Evolutionary conservation across 64 coral and sea anemone species (phyloP), one percentile per base, ranked within the genome.

Genomic region (Platygyra sinensis): DNA sequence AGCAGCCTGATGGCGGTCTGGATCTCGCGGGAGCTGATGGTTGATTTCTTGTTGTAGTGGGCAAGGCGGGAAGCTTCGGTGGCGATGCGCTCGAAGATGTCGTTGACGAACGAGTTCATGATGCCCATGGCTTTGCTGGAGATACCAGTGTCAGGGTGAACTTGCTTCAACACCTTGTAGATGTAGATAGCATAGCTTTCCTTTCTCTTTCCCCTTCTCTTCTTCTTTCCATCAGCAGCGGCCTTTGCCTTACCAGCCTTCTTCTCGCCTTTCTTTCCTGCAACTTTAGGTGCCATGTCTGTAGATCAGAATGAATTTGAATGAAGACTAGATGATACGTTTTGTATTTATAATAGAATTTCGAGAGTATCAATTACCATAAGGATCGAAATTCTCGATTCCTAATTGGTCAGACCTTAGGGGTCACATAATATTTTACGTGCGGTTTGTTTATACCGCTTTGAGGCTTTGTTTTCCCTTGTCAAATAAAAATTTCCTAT

Each of bases 21-120:
- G 81, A 84, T 84, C 81, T 84, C 81, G 81, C 81, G 81, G 13
- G 81, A 84, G 63, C 81, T 38, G 36, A 88, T 87, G 22, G 73
- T 87, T 27, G 81, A 84, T 65, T 84, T 84, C 81, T 90, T 90
- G 89, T 90, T 90, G 89, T 90, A 90, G 78, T 90, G 89, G 0
- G 89, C 89, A 28, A 90, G 67, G 50, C 89, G 89, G 52, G 65
- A 74, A 54, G 89, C 78, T 83, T 90, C 89, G 32, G 62, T 74
- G 30, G 91, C 86, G 52, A 93, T 93, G 50, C 91, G 91, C 86
- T 93, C 91, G 77, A 93, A 93, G 65, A 93, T 93, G 86, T 93
- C 91, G 86, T 93, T 88, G 20, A 93, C 91, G 52, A 93, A 93
- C 15, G 77, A 82, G 67, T 93, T 93, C 86, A 93, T 93, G 77